Conservation (phyloP, 2,888 invertebrate genomes). For the Cosmopolites sordidus region DNA sequence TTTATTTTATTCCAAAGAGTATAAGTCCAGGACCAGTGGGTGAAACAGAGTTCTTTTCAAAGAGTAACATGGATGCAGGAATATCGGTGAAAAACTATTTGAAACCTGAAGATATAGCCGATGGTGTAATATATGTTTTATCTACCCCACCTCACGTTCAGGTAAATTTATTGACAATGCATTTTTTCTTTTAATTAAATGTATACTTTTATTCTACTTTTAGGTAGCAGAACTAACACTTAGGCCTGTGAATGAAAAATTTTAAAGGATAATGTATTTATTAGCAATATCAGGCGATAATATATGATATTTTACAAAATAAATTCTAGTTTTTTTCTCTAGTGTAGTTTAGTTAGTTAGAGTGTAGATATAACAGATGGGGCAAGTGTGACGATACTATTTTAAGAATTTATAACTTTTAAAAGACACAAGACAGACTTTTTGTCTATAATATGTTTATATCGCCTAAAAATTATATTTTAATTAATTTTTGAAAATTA, state of each 20-base stretch:
- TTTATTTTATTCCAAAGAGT: constrained; percentile 10
- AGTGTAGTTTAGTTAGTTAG: no score
- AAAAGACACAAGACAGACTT: no score
- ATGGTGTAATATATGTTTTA: constrained; percentile 10
- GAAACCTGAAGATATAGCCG: constrained; percentile 8
- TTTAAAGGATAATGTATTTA: no score
- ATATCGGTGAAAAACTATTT: constrained; percentile 2
- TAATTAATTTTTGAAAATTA: no score
- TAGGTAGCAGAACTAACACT: background rate
- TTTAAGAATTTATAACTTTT: no score
- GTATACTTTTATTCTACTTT: background rate
- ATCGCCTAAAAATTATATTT: no score
- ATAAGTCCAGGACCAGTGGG: constrained; percentile 15
- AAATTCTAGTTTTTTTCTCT: no score
- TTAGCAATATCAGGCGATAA: no score
- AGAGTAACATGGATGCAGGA: background rate
- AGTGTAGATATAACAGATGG: no score
- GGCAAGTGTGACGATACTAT: no score
- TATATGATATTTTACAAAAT: no score
- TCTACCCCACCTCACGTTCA: constrained; percentile 6
- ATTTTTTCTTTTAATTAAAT: constrained; percentile 1
- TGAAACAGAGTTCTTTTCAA: constrained; percentile 8
- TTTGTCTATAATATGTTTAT: no score
- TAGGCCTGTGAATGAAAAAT: background rate
- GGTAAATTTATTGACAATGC: constrained; percentile 1